These are phyloP conservation scores for Cantharis rufa DNA, from an alignment of 2,888 invertebrate species.

Conservation along the genomic window DNA sequence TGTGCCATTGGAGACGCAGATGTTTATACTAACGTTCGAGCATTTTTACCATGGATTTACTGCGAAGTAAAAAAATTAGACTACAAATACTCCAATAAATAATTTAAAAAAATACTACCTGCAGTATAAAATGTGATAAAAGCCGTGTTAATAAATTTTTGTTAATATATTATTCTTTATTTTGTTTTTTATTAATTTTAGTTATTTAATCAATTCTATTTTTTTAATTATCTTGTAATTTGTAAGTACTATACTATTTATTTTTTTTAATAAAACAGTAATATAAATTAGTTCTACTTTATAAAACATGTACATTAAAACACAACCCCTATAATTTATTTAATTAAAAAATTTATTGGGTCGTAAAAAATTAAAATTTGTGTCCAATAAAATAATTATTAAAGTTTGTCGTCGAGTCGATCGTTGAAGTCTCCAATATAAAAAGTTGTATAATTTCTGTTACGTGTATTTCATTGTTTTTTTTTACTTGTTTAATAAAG, in stretches of 20 bases:
- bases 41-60: constrained; percentile 10
- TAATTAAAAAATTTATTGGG: neutral
- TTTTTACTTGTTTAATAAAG: neutral
- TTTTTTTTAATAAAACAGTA: neutral
- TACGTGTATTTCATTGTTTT: neutral
- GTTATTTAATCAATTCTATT: neutral
- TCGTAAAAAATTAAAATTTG: neutral
- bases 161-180: too few species aligned
- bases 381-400: neutral
- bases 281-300: neutral
- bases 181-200: neutral
- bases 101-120: neutral
- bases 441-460: neutral
- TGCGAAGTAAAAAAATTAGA: neutral
- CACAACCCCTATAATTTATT: neutral
- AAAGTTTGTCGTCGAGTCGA: neutral
- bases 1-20: constrained; percentile 17
- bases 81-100: neutral
- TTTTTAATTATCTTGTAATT: too few species aligned
- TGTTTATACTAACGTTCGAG: constrained; percentile 10
- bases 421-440: constrained; percentile 6
- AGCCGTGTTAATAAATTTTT: too few species aligned
- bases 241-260: neutral
- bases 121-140: neutral
- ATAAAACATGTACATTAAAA: too few species aligned